Conservation (phyloP, 2,888 invertebrate species). For the Dexiosoma caninum region DNA sequence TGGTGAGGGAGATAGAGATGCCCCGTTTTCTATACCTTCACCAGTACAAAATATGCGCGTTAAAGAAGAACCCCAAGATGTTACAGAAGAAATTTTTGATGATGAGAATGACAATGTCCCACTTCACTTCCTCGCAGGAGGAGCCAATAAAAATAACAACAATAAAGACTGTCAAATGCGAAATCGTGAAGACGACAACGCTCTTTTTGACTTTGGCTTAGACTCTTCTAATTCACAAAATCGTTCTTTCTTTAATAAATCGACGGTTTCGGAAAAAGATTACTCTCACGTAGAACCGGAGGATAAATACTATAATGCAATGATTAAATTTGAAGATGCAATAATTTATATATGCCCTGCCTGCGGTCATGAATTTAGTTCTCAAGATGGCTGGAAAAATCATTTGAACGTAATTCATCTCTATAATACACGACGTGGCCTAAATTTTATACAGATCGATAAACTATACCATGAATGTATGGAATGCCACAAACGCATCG, state of each 20-base stretch:
- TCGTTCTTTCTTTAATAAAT: constrained; percentile 66
- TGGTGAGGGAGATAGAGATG: constrained; percentile 39
- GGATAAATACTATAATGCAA: constrained; percentile 61
- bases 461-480: constrained; percentile 73
- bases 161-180: constrained; percentile 12
- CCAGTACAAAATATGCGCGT: constrained; percentile 53
- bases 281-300: constrained; percentile 22
- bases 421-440: constrained; percentile 71
- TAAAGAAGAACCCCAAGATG: constrained; percentile 63
- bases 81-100: constrained; percentile 61
- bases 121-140: constrained; percentile 28
- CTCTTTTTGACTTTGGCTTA: constrained; percentile 71
- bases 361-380: constrained; percentile 70
- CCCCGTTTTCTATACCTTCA: constrained; percentile 44
- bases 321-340: constrained; percentile 72
- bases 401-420: constrained; percentile 72
- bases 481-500: constrained; percentile 73
- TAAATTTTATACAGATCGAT: constrained; percentile 72
- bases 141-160: background rate
- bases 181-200: constrained; percentile 67
- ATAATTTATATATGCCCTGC: constrained; percentile 74
- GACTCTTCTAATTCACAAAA: constrained; percentile 65
- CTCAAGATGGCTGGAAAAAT: constrained; percentile 73
- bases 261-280: constrained; percentile 7
- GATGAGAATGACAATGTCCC: constrained; percentile 46